Evolutionary conservation across 2,888 invertebrate species (phyloP).

Genomic region (Incurvaria masculella): DNA sequence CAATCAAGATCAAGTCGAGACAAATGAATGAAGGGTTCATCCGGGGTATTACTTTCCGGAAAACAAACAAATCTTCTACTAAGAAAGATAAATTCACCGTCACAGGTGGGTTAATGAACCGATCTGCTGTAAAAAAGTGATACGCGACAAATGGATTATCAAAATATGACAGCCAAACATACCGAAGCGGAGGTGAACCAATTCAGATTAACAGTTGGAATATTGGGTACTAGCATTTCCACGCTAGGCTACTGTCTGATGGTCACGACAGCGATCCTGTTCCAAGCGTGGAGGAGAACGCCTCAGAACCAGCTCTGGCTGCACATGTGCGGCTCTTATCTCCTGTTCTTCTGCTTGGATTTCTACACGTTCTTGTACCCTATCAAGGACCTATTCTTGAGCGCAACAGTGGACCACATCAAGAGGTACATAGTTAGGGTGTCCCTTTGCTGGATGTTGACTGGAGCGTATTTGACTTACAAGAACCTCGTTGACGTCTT

Average conservation of each 20-base stretch:
- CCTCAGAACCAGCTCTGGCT: neutral
- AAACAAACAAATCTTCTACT: too few relatives aligned
- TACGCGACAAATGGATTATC: too few relatives aligned
- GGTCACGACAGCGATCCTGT: neutral
- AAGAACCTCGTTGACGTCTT: neutral
- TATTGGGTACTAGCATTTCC: neutral
- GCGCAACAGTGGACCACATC: neutral
- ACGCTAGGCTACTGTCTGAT: neutral
- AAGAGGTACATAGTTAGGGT: neutral
- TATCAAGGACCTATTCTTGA: neutral
- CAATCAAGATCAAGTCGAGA: too few relatives aligned
- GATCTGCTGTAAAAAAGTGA: too few relatives aligned
- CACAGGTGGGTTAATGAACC: too few relatives aligned
- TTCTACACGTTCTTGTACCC: neutral
- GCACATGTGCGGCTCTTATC: neutral
- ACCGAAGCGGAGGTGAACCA: neutral
- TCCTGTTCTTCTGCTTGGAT: neutral
- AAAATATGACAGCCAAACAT: too few relatives aligned
- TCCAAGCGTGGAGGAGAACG: neutral
- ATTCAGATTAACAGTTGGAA: neutral
- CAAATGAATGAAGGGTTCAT: too few relatives aligned
- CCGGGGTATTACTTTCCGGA: too few relatives aligned
- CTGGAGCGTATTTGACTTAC: neutral
- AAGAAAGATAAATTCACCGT: too few relatives aligned
- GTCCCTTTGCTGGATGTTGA: neutral